Conservation (phyloP, 2,797 vertebrate genomes). For the Acanthiza pusilla region DNA sequence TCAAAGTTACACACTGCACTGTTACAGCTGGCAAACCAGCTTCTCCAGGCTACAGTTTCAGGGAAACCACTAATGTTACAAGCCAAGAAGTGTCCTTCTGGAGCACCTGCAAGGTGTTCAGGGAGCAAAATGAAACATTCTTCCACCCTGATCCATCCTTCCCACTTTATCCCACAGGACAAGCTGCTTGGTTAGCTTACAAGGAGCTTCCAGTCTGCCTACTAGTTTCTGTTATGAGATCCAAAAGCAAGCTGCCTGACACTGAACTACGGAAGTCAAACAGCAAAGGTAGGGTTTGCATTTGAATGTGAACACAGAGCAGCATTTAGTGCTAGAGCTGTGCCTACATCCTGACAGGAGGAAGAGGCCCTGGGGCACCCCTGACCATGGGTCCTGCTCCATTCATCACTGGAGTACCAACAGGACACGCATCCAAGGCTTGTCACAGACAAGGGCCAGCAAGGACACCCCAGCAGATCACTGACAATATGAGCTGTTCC, state of each 20-base stretch:
- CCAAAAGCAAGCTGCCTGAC: background rate
- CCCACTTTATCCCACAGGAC: background rate
- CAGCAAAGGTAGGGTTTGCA: background rate
- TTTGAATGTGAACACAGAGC: background rate
- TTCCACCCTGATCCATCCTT: background rate
- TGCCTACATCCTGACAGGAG: background rate
- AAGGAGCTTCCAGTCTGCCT: background rate
- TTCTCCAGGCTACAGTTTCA: background rate
- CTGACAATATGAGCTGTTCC: fast-evolving
- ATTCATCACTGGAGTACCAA: background rate
- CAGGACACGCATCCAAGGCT: fast-evolving
- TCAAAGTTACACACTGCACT: background rate
- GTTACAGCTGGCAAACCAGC: background rate
- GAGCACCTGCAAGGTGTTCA: background rate
- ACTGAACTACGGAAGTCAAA: background rate
- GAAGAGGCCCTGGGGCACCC: background rate
- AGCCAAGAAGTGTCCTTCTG: background rate
- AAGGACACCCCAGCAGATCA: background rate
- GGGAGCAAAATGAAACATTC: background rate
- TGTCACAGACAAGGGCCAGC: background rate
- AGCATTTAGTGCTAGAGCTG: background rate
- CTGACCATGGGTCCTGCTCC: background rate
- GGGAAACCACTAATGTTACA: background rate
- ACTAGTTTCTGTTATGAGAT: background rate
- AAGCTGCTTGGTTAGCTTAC: background rate